Base-by-base conservation (phyloP, 2,888 invertebrate species). In the Tolmerus cingulatus region DNA sequence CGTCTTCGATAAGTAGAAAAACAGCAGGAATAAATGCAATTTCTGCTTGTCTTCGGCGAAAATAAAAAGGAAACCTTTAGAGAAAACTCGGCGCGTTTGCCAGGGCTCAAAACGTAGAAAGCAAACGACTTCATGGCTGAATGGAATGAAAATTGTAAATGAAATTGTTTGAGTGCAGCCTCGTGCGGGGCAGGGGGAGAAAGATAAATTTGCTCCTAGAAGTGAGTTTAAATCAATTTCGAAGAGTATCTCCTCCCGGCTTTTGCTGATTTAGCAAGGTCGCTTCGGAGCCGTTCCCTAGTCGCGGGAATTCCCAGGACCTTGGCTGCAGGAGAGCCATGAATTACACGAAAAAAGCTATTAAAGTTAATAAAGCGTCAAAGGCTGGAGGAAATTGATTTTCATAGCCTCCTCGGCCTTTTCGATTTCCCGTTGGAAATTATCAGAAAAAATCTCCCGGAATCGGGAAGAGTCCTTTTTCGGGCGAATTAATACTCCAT, bases 301-400 rank as follows among this genome's bases (percentile, higher is more conserved):
- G 66, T 57, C 19, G 19, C 9, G 66, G 66, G 12, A 66, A 27
- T 12, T 66, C 66, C 27, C 27, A 27, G 23, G 27, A 8, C 14
- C 19, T 2, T 8, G 23, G 23, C 66, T 66, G 66, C 27, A 66
- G 27, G 66, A 9, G 57, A 66, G 19, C 12, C 66, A 66, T 66
- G 19, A 66, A 66, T 66, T 66, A 81, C 34, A 55, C 23, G 23
- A 81, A 55, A 76, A 79, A 46, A 23, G 66, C 57, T 74, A 74
- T 84, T 57, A 84, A 84, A 84, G 84, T 74, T 84, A 84, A 84
- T 84, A 84, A 84, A 84, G 84, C 84, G 74, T 66, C 84, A 66
- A 84, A 84, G 84, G 40, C 74, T 57, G 37, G 27, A 84, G 40
- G 84, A 84, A 84, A 74, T 84, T 84, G 74, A 84, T 84, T 74